phyloP scores from a whole-genome alignment of 2,113 vertebrate species.

The Muntiacus reevesi region DNA sequence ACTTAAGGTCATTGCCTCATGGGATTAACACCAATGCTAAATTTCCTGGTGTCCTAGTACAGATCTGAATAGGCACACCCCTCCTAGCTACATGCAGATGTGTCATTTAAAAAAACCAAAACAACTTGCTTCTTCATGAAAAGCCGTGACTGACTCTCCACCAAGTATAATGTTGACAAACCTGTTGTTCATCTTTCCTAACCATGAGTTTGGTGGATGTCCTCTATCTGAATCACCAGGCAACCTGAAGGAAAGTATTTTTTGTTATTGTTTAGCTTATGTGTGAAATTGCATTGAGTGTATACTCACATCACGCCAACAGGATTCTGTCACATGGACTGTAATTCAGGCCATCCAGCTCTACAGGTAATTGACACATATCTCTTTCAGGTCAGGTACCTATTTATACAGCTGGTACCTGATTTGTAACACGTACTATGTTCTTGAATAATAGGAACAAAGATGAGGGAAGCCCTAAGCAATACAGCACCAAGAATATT shows the following conservation, averaged over 20 bases:
- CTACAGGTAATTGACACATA: neutral
- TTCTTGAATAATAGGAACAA: neutral
- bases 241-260: constrained; percentile 77
- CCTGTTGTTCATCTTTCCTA: constrained; percentile 60
- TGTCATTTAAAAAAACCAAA: constrained; percentile 72
- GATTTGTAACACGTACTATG: neutral
- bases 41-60: constrained; percentile 15
- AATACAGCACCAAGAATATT: neutral
- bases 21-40: constrained; percentile 56
- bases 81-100: constrained; percentile 48
- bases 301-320: neutral
- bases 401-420: neutral
- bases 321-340: neutral
- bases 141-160: constrained; percentile 34
- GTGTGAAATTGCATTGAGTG: neutral
- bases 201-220: neutral
- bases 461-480: neutral
- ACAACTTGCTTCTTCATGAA: constrained; percentile 53
- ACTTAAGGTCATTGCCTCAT: constrained; percentile 57
- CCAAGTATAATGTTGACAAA: constrained; percentile 17
- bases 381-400: constrained; percentile 5
- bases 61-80: constrained; percentile 53
- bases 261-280: constrained; percentile 62
- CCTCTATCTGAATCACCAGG: constrained; percentile 69
- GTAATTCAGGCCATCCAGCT: neutral